These are phyloP conservation scores for Poeciliopsis prolifica DNA, from an alignment of 2,113 vertebrate genomes.

Conservation along the genomic window DNA sequence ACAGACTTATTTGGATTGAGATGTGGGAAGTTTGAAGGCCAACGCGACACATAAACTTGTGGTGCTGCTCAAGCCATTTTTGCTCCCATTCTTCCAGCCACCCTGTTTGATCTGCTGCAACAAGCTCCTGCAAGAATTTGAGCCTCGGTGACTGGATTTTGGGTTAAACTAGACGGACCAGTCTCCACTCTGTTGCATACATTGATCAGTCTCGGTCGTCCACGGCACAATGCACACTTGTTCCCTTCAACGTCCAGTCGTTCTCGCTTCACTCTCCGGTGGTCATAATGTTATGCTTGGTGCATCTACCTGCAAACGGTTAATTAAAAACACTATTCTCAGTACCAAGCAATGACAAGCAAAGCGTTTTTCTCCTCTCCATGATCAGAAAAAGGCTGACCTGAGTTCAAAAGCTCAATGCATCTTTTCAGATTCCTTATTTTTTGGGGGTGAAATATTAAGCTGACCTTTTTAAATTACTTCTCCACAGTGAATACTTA, in stretches of 20 bases:
- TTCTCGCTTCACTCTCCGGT: too few species aligned
- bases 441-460: too few species aligned
- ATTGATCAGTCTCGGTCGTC: too few species aligned
- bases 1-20: not conserved
- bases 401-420: slow-evolving; percentile 1
- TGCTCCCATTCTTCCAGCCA: too few species aligned
- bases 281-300: not conserved
- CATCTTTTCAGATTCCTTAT: not conserved
- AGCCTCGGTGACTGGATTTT: too few species aligned
- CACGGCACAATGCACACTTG: not conserved
- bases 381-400: not conserved
- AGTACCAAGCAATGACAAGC: not conserved
- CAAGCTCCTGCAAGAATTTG: too few species aligned
- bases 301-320: not conserved
- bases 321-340: not conserved
- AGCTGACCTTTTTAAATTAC: not conserved
- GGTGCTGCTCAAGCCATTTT: too few species aligned
- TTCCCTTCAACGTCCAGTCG: not conserved
- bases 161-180: too few species aligned
- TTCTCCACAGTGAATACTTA: slow-evolving; percentile 5
- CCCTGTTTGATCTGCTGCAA: too few species aligned
- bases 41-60: too few species aligned
- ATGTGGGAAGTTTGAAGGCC: not conserved
- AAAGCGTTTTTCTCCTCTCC: not conserved
- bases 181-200: too few species aligned